phyloP scores from a whole-genome alignment of 53 echinoderm and acorn worm genomes.

The Echinometra lucunter region DNA sequence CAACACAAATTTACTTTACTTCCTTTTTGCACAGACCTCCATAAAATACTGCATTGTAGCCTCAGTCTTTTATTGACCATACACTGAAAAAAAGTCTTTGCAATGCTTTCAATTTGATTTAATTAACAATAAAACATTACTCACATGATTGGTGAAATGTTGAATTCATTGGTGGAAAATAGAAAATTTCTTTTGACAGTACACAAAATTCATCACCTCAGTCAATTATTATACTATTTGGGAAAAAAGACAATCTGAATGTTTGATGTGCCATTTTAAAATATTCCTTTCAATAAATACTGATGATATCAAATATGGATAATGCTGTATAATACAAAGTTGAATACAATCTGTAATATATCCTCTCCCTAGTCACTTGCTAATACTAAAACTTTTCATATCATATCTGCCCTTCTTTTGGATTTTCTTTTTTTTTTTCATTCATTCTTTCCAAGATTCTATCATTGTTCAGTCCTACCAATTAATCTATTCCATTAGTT shows the following conservation, averaged over 20 bases:
- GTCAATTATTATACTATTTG: not conserved
- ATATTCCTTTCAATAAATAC: slow-evolving; percentile 19
- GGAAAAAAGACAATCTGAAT: not conserved
- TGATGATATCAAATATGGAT: not conserved
- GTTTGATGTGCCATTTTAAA: not conserved
- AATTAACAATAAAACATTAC: not conserved
- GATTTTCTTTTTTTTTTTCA: not conserved
- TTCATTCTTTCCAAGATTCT: not conserved
- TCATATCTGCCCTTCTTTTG: not conserved
- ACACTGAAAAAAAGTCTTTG: not conserved
- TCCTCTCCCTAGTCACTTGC: not conserved
- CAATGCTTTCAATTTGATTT: no score
- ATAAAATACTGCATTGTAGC: not conserved
- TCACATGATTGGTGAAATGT: not conserved
- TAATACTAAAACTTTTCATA: not conserved
- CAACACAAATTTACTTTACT: not conserved
- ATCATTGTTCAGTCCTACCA: not conserved
- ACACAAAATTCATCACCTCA: not conserved
- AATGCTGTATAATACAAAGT: slow-evolving; percentile 8
- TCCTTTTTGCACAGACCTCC: not conserved
- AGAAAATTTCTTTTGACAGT: not conserved
- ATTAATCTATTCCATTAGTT: not conserved
- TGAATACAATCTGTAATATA: not conserved
- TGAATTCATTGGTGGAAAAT: not conserved
- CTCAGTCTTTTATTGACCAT: not conserved